Evolutionary conservation across 1,140 invertebrate species (phyloP).

Genomic region (Pemphigus obesinymphae): DNA sequence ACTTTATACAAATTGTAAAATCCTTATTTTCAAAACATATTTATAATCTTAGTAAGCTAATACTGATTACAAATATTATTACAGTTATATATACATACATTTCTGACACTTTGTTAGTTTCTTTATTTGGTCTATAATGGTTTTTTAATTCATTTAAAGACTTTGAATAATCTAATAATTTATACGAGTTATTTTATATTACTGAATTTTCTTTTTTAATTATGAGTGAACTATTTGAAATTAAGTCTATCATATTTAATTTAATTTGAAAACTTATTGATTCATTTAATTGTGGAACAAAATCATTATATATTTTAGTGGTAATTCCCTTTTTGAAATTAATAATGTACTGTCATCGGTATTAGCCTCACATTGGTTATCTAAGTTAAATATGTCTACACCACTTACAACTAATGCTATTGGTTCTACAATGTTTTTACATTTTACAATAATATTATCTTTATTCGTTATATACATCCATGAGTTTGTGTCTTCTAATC

Average conservation of each 20-base stretch:
- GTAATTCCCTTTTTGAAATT: not conserved
- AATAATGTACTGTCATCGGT: no score
- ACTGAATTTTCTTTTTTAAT: not conserved
- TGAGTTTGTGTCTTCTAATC: not conserved
- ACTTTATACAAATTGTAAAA: not conserved
- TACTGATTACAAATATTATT: no score
- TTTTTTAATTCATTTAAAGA: not conserved
- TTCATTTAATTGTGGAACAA: not conserved
- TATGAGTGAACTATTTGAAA: not conserved
- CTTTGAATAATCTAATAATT: not conserved
- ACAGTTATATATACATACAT: no score
- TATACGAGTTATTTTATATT: not conserved
- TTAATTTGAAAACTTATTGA: not conserved
- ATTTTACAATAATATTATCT: not conserved
- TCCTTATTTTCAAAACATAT: not conserved
- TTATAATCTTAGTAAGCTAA: not conserved
- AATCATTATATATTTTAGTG: not conserved
- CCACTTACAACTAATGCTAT: not conserved
- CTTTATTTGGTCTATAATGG: no score
- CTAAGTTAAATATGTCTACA: not conserved
- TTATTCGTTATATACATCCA: not conserved
- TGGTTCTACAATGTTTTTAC: not conserved
- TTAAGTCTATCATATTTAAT: not conserved
- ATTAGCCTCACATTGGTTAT: no score
- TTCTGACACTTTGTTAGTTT: no score